Conservation (phyloP, 2,797 vertebrate species). For the Fundulus diaphanus region DNA sequence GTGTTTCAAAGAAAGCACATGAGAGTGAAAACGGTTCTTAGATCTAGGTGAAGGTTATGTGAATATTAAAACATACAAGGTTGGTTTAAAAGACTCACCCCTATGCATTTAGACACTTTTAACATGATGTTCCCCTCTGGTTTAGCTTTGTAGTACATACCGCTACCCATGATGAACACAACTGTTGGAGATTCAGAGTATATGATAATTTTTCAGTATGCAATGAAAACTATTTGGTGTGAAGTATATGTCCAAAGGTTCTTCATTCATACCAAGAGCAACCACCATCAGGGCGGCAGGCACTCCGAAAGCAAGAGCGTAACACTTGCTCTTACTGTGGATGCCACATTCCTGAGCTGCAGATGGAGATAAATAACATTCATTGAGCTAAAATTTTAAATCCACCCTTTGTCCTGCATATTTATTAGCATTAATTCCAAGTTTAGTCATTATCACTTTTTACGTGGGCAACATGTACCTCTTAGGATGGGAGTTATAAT, state of each 20-base stretch:
- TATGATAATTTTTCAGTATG: conserved; percentile 8
- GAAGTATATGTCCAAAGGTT: neutral
- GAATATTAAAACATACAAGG: neutral
- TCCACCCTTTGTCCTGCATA: neutral
- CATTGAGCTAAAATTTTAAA: neutral
- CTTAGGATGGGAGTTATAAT: conserved; percentile 92
- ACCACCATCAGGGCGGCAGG: conserved; percentile 92
- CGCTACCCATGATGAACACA: conserved; percentile 89
- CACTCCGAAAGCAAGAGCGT: conserved; percentile 93
- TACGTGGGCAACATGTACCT: conserved; percentile 74
- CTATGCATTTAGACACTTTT: conserved; percentile 88
- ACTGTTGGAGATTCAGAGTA: conserved; percentile 73
- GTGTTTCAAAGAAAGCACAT: conserved; percentile 20
- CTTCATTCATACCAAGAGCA: conserved; percentile 80
- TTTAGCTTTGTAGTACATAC: conserved; percentile 91
- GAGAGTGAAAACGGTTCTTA: neutral
- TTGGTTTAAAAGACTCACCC: conserved; percentile 78
- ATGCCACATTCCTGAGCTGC: conserved; percentile 90
- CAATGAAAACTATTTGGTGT: conserved; percentile 3
- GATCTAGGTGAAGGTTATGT: neutral
- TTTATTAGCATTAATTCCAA: neutral
- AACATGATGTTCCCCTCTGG: conserved; percentile 93
- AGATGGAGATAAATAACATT: conserved; percentile 33
- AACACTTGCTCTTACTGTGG: conserved; percentile 85
- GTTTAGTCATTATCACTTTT: neutral